A percentile compares a stretch with the other conserved stretches of the same genome.
These are phyloP conservation scores for Porites evermanni DNA, from an alignment of 92 coral and sea anemone genomes.

Conservation along the genomic window DNA sequence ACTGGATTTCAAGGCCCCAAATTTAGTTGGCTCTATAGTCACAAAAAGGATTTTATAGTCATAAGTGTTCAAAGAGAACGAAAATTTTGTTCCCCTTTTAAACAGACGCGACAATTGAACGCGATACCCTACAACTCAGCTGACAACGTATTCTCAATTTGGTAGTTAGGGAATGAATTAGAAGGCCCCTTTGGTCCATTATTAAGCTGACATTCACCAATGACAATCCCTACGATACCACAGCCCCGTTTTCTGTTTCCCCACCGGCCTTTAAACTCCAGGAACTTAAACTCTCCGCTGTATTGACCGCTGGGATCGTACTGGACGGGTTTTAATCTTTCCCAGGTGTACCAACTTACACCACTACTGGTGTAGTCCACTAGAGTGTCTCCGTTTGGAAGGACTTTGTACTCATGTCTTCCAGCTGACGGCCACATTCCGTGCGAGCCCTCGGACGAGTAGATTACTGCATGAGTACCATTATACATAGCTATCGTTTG, in stretches of 20 bases:
- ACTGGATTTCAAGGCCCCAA: too few relatives aligned
- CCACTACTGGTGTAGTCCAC: background rate
- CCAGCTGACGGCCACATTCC: constrained; percentile 25
- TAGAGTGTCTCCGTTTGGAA: background rate
- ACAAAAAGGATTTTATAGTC: too few relatives aligned
- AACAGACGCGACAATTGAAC: too few relatives aligned
- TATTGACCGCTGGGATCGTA: constrained; percentile 6
- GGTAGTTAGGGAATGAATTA: too few relatives aligned
- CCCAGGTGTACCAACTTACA: background rate
- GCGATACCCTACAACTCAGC: too few relatives aligned
- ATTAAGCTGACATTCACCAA: background rate
- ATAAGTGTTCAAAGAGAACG: too few relatives aligned
- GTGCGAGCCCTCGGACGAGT: constrained; percentile 9
- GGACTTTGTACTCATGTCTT: background rate
- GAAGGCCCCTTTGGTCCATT: too few relatives aligned
- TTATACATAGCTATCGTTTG: constrained; percentile 6
- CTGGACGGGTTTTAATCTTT: background rate
- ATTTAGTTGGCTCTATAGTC: too few relatives aligned
- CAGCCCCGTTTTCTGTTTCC: background rate
- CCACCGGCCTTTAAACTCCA: background rate
- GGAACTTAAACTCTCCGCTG: constrained; percentile 15
- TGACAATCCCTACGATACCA: background rate
- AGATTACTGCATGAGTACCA: constrained; percentile 23
- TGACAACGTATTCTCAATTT: too few relatives aligned
- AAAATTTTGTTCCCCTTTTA: too few relatives aligned